A percentile compares a stretch with the other conserved stretches of the same genome.
Conservation (phyloP, 2,888 invertebrate genomes). For the Dorcus hopei region DNA sequence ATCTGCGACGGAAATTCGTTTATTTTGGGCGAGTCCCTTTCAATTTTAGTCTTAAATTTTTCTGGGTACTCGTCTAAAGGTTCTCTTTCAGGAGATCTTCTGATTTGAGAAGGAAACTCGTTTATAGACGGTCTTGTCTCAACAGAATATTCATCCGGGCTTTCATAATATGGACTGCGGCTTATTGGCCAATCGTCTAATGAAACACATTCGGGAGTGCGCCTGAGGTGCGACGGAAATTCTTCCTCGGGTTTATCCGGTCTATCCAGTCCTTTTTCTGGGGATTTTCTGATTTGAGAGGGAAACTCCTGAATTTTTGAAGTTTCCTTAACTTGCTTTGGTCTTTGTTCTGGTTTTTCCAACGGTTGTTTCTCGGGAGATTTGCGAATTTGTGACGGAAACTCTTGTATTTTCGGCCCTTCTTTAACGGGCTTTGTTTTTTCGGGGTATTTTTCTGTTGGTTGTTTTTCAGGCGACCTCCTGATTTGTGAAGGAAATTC, state of each 20-base stretch:
- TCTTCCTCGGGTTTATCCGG: slow-evolving; percentile 2
- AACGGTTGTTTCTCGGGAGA: slow-evolving; percentile 17
- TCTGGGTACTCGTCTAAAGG: slow-evolving; percentile 10
- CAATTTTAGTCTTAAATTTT: neutral
- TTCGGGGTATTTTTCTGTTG: slow-evolving; percentile 13
- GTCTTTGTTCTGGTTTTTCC: slow-evolving; percentile 11
- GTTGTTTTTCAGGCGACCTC: slow-evolving; percentile 14
- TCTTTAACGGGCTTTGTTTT: neutral
- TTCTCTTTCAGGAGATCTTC: slow-evolving; percentile 11
- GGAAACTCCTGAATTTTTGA: slow-evolving; percentile 14
- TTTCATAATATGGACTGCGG: slow-evolving; percentile 3
- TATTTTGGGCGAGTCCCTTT: neutral
- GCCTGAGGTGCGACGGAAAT: slow-evolving; percentile 23
- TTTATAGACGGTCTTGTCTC: neutral
- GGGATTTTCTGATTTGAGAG: slow-evolving; percentile 15
- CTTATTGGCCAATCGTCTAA: neutral
- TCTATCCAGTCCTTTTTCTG: slow-evolving; percentile 15
- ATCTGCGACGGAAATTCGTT: slow-evolving; percentile 13
- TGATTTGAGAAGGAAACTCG: slow-evolving; percentile 9
- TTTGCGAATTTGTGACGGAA: slow-evolving; percentile 23
- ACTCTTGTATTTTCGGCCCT: slow-evolving; percentile 16
- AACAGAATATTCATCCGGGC: neutral
- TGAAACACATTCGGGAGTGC: slow-evolving; percentile 16
- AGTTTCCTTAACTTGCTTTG: neutral
- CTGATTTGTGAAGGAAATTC: slow-evolving; percentile 24